phyloP scores from a whole-genome alignment of 2,888 invertebrate genomes.

The Cheilosia urbana region DNA sequence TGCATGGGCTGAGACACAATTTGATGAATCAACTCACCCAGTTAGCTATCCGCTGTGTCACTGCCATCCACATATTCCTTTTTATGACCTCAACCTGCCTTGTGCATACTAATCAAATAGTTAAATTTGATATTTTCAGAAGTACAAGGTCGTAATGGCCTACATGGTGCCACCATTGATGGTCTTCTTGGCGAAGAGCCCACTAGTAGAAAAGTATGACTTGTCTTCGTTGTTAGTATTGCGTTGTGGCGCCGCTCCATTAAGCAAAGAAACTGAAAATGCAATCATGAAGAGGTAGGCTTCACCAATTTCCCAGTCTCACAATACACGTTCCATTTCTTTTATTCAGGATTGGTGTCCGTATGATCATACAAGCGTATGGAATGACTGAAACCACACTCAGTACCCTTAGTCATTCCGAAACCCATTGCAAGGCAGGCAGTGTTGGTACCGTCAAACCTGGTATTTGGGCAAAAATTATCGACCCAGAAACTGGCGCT shows the following conservation, averaged over 20 bases:
- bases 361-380: slow-evolving; percentile 89
- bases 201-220: slow-evolving; percentile 90
- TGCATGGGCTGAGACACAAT: too few relatives aligned
- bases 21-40: too few relatives aligned
- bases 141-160: slow-evolving; percentile 86
- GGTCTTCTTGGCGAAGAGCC: slow-evolving; percentile 92
- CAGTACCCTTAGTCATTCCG: slow-evolving; percentile 84
- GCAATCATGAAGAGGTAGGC: slow-evolving; percentile 82
- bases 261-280: slow-evolving; percentile 89
- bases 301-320: not conserved
- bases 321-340: too few relatives aligned
- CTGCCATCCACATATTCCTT: not conserved
- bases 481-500: slow-evolving; percentile 87
- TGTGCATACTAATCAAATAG: too few relatives aligned
- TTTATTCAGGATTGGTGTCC: slow-evolving; percentile 81
- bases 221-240: slow-evolving; percentile 89
- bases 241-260: slow-evolving; percentile 92
- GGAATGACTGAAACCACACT: slow-evolving; percentile 92
- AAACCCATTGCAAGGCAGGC: slow-evolving; percentile 84
- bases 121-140: slow-evolving; percentile 72
- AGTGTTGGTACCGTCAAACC: slow-evolving; percentile 88
- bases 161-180: slow-evolving; percentile 94
- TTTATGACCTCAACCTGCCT: too few relatives aligned
- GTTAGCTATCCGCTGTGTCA: too few relatives aligned
- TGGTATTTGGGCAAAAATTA: slow-evolving; percentile 87